A percentile compares a stretch with the other conserved stretches of the same genome.
Evolutionary conservation across 2,888 invertebrate species (phyloP).

Genomic region (Linyphia triangularis): DNA sequence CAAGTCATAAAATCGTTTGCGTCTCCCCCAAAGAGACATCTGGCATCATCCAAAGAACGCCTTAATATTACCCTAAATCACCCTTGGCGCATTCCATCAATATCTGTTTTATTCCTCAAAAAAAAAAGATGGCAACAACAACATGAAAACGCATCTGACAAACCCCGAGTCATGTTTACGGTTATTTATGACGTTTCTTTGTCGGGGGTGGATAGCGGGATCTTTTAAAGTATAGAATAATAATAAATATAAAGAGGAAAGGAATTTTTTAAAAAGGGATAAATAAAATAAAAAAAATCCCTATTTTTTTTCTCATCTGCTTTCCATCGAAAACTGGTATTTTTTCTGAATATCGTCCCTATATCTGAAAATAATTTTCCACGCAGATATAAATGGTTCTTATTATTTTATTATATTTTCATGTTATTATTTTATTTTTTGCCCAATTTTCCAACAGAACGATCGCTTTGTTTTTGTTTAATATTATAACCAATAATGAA

Average conservation of each 20-base stretch:
- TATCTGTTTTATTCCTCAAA: no score
- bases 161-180: background rate
- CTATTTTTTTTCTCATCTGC: background rate
- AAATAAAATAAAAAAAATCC: background rate
- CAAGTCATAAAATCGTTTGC: no score
- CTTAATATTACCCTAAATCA: no score
- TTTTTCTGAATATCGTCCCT: background rate
- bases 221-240: background rate
- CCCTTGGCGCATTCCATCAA: no score
- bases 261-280: background rate
- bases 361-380: slow-evolving; percentile 24
- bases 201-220: background rate
- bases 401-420: background rate
- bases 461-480: slow-evolving; percentile 37
- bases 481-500: slow-evolving; percentile 56
- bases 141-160: background rate
- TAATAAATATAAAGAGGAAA: slow-evolving; percentile 14
- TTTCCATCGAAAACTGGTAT: slow-evolving; percentile 4
- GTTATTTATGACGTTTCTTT: slow-evolving; percentile 20
- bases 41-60: no score
- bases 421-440: background rate
- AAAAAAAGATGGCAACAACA: no score
- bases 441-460: background rate
- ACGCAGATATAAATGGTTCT: background rate
- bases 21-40: no score